These are phyloP conservation scores for Germaria angustata DNA, from an alignment of 2,888 invertebrate species.

Conservation along the genomic window DNA sequence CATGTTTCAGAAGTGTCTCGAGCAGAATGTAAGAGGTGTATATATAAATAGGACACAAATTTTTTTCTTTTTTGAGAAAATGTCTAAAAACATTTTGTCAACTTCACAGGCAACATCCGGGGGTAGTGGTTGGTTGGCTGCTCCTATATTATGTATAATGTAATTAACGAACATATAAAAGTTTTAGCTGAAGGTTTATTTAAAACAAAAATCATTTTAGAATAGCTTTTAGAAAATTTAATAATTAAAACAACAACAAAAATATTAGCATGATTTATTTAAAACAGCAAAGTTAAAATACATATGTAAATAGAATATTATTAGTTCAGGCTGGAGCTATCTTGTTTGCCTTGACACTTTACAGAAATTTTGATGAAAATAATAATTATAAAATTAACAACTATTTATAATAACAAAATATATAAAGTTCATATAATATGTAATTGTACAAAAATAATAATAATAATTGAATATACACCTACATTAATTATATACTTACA, in stretches of 20 bases:
- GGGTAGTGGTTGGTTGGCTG: too few relatives aligned
- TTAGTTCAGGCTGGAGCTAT: neutral
- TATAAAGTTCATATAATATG: conserved; percentile 30
- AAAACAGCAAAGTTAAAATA: neutral
- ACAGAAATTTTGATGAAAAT: neutral
- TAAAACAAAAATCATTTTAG: neutral
- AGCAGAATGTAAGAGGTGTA: too few relatives aligned
- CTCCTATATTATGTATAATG: neutral
- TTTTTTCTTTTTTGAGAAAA: too few relatives aligned
- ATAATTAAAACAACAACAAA: neutral
- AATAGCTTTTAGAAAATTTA: neutral
- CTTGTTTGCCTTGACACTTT: conserved; percentile 18
- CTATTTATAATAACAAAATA: neutral
- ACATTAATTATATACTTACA: conserved; percentile 58
- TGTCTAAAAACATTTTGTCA: too few relatives aligned
- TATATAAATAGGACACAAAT: too few relatives aligned
- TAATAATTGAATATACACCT: conserved; percentile 69
- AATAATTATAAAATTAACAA: conserved; percentile 14
- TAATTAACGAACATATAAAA: neutral
- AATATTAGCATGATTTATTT: neutral
- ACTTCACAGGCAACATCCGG: neutral
- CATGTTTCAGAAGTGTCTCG: too few relatives aligned
- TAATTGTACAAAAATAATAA: conserved; percentile 69
- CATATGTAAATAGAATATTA: conserved; percentile 22
- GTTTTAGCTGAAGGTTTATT: neutral